phyloP scores from a whole-genome alignment of 2,113 vertebrate genomes.

The Cyanoderma ruficeps region DNA sequence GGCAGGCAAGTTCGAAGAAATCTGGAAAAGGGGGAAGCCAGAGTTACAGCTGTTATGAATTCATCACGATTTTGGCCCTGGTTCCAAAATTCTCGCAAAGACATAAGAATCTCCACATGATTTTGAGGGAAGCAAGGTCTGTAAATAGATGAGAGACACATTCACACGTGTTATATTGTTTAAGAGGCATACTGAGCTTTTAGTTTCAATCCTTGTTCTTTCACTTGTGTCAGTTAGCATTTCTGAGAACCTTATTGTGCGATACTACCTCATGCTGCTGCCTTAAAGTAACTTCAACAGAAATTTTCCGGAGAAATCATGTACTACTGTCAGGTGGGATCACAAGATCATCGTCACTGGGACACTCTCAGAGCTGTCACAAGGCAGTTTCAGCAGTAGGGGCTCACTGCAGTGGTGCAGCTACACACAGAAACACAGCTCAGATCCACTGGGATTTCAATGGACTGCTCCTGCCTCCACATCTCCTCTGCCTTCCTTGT shows the following conservation, averaged over 20 bases:
- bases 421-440: background rate
- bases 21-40: slow-evolving; percentile 4
- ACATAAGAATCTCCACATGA: slow-evolving; percentile 34
- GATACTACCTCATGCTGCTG: background rate
- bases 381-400: background rate
- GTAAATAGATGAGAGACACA: background rate
- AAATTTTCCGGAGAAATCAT: background rate
- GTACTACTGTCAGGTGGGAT: rapidly evolving
- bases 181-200: background rate
- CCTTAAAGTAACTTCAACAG: background rate
- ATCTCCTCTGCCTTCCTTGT: background rate
- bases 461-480: background rate
- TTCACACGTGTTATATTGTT: slow-evolving; percentile 18
- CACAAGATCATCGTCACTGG: background rate
- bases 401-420: background rate
- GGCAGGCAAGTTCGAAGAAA: background rate
- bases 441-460: rapidly evolving
- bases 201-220: background rate
- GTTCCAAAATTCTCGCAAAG: slow-evolving; percentile 50
- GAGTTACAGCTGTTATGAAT: slow-evolving; percentile 56
- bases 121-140: slow-evolving; percentile 23
- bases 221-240: background rate
- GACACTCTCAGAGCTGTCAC: background rate
- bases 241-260: background rate
- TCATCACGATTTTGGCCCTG: slow-evolving; percentile 39